Conservation (phyloP, 1,140 invertebrate genomes). For the Trachymyrmex septentrionalis region DNA sequence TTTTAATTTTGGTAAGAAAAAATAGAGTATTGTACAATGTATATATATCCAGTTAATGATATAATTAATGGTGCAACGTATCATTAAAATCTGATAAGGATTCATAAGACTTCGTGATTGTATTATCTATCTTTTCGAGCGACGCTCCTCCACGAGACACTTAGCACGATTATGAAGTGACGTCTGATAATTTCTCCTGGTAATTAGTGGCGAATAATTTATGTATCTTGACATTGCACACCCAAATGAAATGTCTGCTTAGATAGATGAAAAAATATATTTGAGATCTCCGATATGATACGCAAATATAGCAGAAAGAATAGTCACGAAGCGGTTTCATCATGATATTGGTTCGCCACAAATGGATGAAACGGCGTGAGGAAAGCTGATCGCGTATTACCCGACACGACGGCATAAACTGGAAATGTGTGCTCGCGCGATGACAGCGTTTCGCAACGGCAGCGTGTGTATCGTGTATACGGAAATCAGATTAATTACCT, state of each 20-base stretch:
- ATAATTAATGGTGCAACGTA: background rate
- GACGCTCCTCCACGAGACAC: constrained; percentile 25
- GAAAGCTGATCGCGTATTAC: constrained; percentile 63
- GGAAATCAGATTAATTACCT: constrained; percentile 76
- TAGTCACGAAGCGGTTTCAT: constrained; percentile 60
- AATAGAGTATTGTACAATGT: background rate
- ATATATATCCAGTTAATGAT: background rate
- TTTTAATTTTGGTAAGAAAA: background rate
- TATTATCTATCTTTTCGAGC: background rate
- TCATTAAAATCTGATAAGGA: background rate
- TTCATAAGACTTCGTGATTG: constrained; percentile 21
- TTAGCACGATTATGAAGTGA: constrained; percentile 35
- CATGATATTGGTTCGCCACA: constrained; percentile 1
- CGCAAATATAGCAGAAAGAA: constrained; percentile 55
- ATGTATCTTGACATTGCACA: background rate
- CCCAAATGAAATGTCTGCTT: background rate
- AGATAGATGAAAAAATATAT: constrained; percentile 30
- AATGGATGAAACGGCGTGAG: constrained; percentile 46
- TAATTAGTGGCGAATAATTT: constrained; percentile 48
- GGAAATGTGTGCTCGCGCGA: constrained; percentile 63
- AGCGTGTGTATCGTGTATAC: constrained; percentile 52
- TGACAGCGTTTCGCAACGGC: constrained; percentile 53
- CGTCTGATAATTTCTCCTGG: constrained; percentile 25
- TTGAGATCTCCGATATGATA: constrained; percentile 37
- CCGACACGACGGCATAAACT: constrained; percentile 63